Base-by-base conservation (phyloP, 2,888 invertebrate species). In the Criorhina ranunculi region DNA sequence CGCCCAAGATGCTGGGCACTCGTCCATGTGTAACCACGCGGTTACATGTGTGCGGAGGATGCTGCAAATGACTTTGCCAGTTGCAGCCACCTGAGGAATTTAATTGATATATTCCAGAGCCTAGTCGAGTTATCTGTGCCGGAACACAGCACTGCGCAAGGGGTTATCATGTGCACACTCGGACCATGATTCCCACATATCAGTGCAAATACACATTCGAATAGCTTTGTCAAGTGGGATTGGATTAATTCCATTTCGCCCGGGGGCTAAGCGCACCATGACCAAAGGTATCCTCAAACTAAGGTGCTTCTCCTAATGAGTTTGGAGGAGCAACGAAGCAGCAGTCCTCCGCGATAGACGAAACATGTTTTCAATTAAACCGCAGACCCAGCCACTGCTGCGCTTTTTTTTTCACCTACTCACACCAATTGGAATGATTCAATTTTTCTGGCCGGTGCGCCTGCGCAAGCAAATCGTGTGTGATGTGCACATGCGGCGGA, bases 221-320 rank as follows among this genome's bases (percentile, higher is more conserved):
- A 70, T 80, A 70, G 76, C 78, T 83, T 80, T 85, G 85, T 76
- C 75, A 85, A 85, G 85, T 85, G 80, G 85, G 85, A 59, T 80
- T 70, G 19, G 35, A 85, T 85, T 80, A 80, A 85, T 85, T 76
- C 55, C 53, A 64, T 59, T 70, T 53, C 75, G 75, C 70, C 64
- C 37, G 42, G 80, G 75, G 85, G 79, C 44, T 4, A 3, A 1
- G 40, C 19, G 44, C 51, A 37, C 55, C 24, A n/a, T n/a, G 24
- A 4, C 24, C 24, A 24, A 31, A 64, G 55, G 51, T 55, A 55
- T 69, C 29, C 29, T 46, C 12, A 17, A 44, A 8, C 46, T 15
- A 24, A 60, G 62, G 12, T 44, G 49, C 72, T 66, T 64, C 44
- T 60, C 33, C 60, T 57, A 81, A 75, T 75, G 78, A 78, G 70